Conservation (phyloP, 1,140 invertebrate genomes). For the Heliconius congener region DNA sequence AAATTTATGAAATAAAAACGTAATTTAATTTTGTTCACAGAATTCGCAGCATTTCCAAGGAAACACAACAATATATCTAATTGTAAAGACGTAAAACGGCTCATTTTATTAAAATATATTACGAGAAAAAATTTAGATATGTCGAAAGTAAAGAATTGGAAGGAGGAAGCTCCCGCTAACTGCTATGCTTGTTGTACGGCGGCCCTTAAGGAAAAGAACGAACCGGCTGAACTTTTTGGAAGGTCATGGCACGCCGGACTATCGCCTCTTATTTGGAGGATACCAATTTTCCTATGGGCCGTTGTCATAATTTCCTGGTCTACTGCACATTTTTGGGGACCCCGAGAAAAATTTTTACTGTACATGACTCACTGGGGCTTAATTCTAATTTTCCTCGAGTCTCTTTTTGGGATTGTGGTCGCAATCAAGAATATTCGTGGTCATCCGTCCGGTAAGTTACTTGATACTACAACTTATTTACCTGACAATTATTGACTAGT, state of each 20-base stretch:
- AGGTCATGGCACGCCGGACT: constrained; percentile 53
- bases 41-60: constrained; percentile 11
- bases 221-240: constrained; percentile 52
- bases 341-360: constrained; percentile 60
- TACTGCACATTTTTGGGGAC: constrained; percentile 62
- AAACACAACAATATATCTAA: neutral
- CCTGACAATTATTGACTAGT: too few relatives aligned
- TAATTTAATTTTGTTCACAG: constrained; percentile 37
- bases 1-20: constrained; percentile 5
- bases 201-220: constrained; percentile 50
- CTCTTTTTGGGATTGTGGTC: constrained; percentile 64
- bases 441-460: constrained; percentile 50
- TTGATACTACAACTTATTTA: neutral
- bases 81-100: neutral
- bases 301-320: constrained; percentile 54
- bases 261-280: constrained; percentile 64
- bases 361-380: constrained; percentile 79
- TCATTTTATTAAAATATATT: neutral
- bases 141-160: constrained; percentile 53
- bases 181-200: constrained; percentile 53
- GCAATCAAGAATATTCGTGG: constrained; percentile 45
- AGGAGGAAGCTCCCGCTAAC: constrained; percentile 46
- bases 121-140: constrained; percentile 29
- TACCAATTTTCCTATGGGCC: constrained; percentile 68
- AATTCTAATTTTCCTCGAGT: constrained; percentile 61